A percentile compares a stretch with the other conserved stretches of the same genome.
Evolutionary conservation across 2,888 invertebrate genomes (phyloP).

Genomic region (Drosophila macrospina): DNA sequence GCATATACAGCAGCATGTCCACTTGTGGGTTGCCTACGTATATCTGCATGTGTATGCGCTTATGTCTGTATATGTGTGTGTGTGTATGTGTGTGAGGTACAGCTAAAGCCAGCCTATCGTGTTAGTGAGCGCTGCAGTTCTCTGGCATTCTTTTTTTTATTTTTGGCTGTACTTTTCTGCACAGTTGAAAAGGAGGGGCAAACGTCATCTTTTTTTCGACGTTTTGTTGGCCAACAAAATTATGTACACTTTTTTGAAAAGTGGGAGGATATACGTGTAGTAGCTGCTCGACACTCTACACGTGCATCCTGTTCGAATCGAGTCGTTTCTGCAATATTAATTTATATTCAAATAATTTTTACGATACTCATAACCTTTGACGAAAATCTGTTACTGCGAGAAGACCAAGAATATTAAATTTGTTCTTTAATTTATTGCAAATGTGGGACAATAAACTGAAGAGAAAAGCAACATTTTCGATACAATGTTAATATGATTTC

Average conservation of each 20-base stretch:
- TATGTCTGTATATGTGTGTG: conserved; percentile 7
- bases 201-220: conserved; percentile 52
- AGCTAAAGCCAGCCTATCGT: conserved; percentile 73
- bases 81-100: conserved; percentile 29
- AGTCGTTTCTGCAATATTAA: conserved; percentile 14
- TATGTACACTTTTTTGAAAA: conserved; percentile 50
- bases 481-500: neutral
- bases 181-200: conserved; percentile 39
- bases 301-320: conserved; percentile 7
- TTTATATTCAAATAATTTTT: conserved; percentile 49
- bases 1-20: conserved; percentile 50
- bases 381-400: conserved; percentile 11
- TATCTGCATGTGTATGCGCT: conserved; percentile 23
- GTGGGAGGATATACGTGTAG: conserved; percentile 4
- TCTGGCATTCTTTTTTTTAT: conserved; percentile 56
- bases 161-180: conserved; percentile 29
- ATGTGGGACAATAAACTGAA: neutral
- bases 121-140: conserved; percentile 72
- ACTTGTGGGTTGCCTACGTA: conserved; percentile 44
- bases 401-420: neutral
- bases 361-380: neutral
- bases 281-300: conserved; percentile 8
- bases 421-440: neutral
- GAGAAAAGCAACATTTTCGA: neutral
- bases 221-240: conserved; percentile 63